Evolutionary conservation across 2,797 vertebrate species (phyloP), one percentile per base, ranked within the genome.

Genomic region (Atherinosoma microstoma): DNA sequence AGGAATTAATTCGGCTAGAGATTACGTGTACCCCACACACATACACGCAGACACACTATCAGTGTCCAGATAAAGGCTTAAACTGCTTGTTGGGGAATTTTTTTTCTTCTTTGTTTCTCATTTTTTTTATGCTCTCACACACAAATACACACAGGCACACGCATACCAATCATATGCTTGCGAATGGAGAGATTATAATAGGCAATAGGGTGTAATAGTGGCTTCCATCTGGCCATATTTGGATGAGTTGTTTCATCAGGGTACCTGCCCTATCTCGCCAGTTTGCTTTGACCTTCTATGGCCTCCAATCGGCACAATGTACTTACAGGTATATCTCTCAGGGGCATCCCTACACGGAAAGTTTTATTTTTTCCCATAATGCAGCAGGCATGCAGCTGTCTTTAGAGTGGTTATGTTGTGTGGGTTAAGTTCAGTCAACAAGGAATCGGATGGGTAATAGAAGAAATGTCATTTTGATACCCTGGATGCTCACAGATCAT

Each of bases 1-100:
- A 91, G 88, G 87, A 93, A 92, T 93, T 91, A 80, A 92, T 93
- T 89, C 76, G 34, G 70, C 58, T 6, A 59, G 82, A 92, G 92
- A 93, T 94, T 91, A 92, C 1, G 30, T 67, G 18, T 29, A 30
- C 67, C 65, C 10, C 62, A 22, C 63, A 36, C 64, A 60, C 71
- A 42, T 47, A 34, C 35, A 8, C n/a, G 0, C 67, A 9, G 45
- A 65, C 36, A 62, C 63, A 45, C 64, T 82, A 82, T 86, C 78
- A 60, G 40, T 81, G 76, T 84, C 72, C 82, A 40, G 56, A 65
- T 77, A 63, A 84, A 74, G 60, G 85, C 82, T 90, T 91, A 84
- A 85, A 88, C 68, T 78, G 84, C 77, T 89, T 89, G 82, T 65
- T 66, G 47, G 72, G 83, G 70, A 75, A 84, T 86, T 90, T 78